Evolutionary conservation across 1,140 invertebrate species (phyloP).

Genomic region (Pissodes strobi): DNA sequence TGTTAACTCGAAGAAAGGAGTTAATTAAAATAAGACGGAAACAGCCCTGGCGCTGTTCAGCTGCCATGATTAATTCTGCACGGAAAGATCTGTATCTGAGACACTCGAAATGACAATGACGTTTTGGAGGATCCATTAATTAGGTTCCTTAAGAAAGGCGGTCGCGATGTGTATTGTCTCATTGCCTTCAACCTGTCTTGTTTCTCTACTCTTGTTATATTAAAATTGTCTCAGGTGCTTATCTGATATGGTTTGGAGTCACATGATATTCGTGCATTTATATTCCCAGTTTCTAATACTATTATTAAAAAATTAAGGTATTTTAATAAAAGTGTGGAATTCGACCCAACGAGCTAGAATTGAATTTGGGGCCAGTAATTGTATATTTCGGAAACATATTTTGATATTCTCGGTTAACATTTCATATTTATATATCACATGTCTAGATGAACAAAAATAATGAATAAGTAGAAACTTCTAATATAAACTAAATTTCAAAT

Average conservation of each 20-base stretch:
- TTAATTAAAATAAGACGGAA: constrained; percentile 42
- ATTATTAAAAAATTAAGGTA: no score
- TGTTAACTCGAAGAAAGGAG: constrained; percentile 42
- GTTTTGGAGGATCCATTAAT: constrained; percentile 39
- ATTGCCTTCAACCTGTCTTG: neutral
- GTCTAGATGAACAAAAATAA: no score
- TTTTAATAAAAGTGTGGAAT: no score
- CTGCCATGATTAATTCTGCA: constrained; percentile 40
- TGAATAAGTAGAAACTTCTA: no score
- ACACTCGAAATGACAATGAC: constrained; percentile 42
- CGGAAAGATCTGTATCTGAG: constrained; percentile 38
- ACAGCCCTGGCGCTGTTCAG: constrained; percentile 31
- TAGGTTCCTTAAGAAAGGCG: constrained; percentile 3
- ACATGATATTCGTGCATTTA: no score
- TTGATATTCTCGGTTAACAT: no score
- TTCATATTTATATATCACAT: no score
- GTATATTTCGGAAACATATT: no score
- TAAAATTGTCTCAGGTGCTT: constrained; percentile 6
- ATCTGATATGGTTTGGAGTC: neutral
- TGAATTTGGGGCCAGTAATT: no score
- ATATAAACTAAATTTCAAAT: no score
- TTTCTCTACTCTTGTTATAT: constrained; percentile 13
- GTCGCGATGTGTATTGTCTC: constrained; percentile 8
- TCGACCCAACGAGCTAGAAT: no score
- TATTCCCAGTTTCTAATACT: no score